Base-by-base conservation (phyloP, 2,113 vertebrate genomes). In the Tragulus kanchil region DNA sequence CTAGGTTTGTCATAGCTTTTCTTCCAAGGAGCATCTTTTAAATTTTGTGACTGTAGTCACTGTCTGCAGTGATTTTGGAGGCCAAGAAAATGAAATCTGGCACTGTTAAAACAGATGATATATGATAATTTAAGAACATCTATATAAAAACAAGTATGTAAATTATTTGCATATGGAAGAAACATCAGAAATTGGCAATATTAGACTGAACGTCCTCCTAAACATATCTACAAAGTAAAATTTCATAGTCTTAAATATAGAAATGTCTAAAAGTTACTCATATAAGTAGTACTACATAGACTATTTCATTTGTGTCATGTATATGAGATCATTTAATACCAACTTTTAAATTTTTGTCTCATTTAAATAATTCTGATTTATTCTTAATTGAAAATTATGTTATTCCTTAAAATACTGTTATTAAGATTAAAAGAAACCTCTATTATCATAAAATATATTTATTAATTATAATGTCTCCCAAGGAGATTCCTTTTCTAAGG, bases 301-400 rank as follows among this genome's bases (percentile, higher is more conserved):
- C 9, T 45, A 95, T 62, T 64, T 95, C 9, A 92, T 73, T 73
- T 77, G 25, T 81, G 42, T 93, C 3, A 54, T 7, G 8, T 48
- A 36, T 52, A 31, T 67, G n/a, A 87, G 90, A 58, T 84, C n/a
- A 87, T 1, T 92, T 75, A 78, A 71, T 5, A 89, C 1, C 56
- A 86, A 14, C 19, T 64, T 94, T 87, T 93, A n/a, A 42, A 45
- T 67, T 94, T 88, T 45, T 86, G 54, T 89, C 11, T 69, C 58
- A 45, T 59, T 90, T 90, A 89, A 89, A 64, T 89, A 56, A 59
- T 93, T 97, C 52, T 79, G 23, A 85, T 50, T 86, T 93, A 73
- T 81, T 61, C 67, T 54, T 67, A 7, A 28, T 79, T 42, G 62
- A 92, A 65, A 89, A 73, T 50, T 93, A 71, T 42, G 17, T 81